Conservation (phyloP, 2,113 vertebrate species). For the Sarotherodon lohbergeri region DNA sequence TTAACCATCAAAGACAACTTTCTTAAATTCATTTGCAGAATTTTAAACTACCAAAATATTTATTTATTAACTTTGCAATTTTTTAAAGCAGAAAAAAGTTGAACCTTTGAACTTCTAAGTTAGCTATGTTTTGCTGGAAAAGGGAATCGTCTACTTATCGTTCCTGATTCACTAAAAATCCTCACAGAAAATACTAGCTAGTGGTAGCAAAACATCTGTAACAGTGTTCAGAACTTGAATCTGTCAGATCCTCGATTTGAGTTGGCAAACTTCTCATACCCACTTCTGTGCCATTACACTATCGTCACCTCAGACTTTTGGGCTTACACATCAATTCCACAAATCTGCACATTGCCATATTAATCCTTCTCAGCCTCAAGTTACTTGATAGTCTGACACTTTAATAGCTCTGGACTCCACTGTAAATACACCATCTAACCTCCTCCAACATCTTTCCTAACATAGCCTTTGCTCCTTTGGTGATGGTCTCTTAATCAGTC, state of each 20-base stretch:
- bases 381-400: conserved; percentile 49
- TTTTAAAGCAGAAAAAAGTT: not conserved
- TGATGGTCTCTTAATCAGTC: not conserved
- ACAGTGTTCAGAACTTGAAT: not conserved
- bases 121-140: not conserved
- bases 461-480: conserved; percentile 18
- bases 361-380: conserved; percentile 33
- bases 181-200: not conserved
- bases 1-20: not conserved
- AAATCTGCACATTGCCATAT: conserved; percentile 36
- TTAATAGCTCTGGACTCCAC: conserved; percentile 40
- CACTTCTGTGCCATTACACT: conserved; percentile 26
- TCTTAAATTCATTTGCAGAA: not conserved
- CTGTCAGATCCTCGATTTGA: conserved; percentile 15
- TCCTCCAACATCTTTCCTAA: conserved; percentile 18
- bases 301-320: conserved; percentile 33
- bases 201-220: conserved; percentile 12
- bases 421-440: conserved; percentile 28
- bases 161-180: not conserved
- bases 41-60: not conserved
- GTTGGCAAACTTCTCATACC: conserved; percentile 11
- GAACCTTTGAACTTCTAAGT: not conserved
- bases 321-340: conserved; percentile 22
- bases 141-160: not conserved
- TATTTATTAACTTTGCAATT: not conserved